Base-by-base conservation (phyloP, 2,888 invertebrate genomes). In the Campaea margaritaria region DNA sequence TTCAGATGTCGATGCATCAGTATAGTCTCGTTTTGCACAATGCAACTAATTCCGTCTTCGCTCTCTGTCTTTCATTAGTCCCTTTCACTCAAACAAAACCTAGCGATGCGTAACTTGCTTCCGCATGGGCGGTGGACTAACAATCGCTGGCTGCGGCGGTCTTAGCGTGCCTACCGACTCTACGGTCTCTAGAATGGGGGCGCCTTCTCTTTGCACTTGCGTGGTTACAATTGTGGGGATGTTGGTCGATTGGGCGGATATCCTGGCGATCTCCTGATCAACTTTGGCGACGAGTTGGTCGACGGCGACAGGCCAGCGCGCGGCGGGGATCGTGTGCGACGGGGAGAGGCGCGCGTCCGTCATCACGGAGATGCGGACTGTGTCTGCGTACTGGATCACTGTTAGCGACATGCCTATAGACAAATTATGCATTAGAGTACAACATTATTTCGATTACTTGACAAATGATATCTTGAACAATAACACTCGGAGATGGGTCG, bases 311-410 rank as follows among this genome's bases (percentile, higher is more conserved):
- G 91, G 74, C 93, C 93, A 93, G 11, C 93, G 83, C 1, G 78
- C 64, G 5, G 94, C 93, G 0, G 95, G 91, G 45, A 93, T 82
- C 0, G 86, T 82, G 84, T 96, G 96, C 14, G 94, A 91, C 0
- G 96, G 96, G 0, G 94, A 93, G n/a, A 96, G 85, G 12, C 95
- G 93, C 0, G 95, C 94, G 78, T 96, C 96, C 0, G 94, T 93
- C 95, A 96, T 96, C 8, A 96, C 95, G 0, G 94, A 94, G 7
- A 96, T 82, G 1, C 94, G 93, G 1, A 96, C 93, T 0, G 93
- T 92, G 68, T 94, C 94, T 0, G 93, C 94, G 78, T 96, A 95
- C 75, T 94, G 94, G 70, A 96, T 95, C 49, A 96, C 89, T 47
- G 96, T 95, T 62, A 96, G 84, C 0, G 96, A 96, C 89, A 96